Percentiles rank a stretch among this genome's conserved stretches.
Evolutionary conservation across 2,113 vertebrate genomes (phyloP).

Genomic region (Prionailurus bengalensis): DNA sequence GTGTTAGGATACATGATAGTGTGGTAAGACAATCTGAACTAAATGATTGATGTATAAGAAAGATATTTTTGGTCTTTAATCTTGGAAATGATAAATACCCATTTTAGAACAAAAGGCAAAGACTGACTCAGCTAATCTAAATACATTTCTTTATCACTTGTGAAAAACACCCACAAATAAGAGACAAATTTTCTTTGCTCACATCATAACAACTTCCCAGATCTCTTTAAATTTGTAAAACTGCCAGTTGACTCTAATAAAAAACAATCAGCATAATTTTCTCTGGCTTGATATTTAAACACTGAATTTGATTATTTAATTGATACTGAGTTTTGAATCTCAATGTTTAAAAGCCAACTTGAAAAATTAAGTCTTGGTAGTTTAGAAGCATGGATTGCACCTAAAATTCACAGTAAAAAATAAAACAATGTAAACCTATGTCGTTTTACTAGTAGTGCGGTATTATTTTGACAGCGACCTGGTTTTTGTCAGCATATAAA

Average conservation of each 20-base stretch:
- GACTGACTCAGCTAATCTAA: conserved; percentile 56
- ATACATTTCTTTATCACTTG: conserved; percentile 41
- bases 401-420: background rate
- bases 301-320: conserved; percentile 52
- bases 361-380: background rate
- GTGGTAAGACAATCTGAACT: conserved; percentile 9
- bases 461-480: background rate
- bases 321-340: conserved; percentile 48
- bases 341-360: conserved; percentile 29
- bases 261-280: background rate
- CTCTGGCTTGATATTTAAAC: background rate
- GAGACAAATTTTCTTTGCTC: background rate
- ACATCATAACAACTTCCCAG: background rate
- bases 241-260: background rate
- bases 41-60: background rate
- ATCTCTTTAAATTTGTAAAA: conserved; percentile 42
- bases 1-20: background rate
- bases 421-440: background rate
- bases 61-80: conserved; percentile 33
- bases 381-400: background rate
- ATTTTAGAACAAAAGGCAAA: conserved; percentile 58
- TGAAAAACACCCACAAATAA: conserved; percentile 62
- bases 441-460: background rate
- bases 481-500: background rate
- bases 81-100: conserved; percentile 27